These are phyloP conservation scores for Exaiptasia diaphana DNA, from an alignment of 64 coral and sea anemone genomes.

Conservation along the genomic window DNA sequence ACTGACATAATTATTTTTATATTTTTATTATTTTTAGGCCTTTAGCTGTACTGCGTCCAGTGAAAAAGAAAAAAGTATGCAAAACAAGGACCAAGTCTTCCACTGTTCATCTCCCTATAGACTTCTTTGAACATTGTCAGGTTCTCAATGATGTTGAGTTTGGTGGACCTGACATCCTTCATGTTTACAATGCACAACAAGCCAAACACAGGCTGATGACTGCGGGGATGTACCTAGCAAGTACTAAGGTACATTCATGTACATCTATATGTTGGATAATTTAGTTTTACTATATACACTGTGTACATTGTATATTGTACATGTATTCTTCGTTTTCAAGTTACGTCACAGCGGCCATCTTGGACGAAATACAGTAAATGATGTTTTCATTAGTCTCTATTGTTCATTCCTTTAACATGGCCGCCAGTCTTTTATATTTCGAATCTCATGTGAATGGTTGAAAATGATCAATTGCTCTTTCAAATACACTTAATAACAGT, in stretches of 20 bases:
- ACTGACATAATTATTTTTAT: background rate
- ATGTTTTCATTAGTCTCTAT: no score
- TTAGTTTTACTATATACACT: background rate
- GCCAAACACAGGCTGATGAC: constrained; percentile 90
- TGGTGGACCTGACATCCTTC: constrained; percentile 86
- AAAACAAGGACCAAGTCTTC: constrained; percentile 78
- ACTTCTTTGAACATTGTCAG: constrained; percentile 99
- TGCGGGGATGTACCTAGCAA: constrained; percentile 96
- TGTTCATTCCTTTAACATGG: no score
- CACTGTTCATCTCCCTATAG: constrained; percentile 76
- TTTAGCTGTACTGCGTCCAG: constrained; percentile 67
- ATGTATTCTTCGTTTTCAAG: background rate
- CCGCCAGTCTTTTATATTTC: no score
- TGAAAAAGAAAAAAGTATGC: constrained; percentile 85
- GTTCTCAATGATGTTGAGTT: constrained; percentile 88
- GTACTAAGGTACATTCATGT: constrained; percentile 71
- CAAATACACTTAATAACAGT: no score
- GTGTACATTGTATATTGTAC: background rate
- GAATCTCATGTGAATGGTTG: no score
- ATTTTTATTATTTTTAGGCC: constrained; percentile 38
- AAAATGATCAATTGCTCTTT: no score
- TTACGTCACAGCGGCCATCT: no score
- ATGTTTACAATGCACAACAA: constrained; percentile 96
- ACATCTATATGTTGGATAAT: background rate
- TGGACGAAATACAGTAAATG: no score